Evolutionary conservation across 1,140 invertebrate genomes (phyloP).

Genomic region (Drosophila orosa): DNA sequence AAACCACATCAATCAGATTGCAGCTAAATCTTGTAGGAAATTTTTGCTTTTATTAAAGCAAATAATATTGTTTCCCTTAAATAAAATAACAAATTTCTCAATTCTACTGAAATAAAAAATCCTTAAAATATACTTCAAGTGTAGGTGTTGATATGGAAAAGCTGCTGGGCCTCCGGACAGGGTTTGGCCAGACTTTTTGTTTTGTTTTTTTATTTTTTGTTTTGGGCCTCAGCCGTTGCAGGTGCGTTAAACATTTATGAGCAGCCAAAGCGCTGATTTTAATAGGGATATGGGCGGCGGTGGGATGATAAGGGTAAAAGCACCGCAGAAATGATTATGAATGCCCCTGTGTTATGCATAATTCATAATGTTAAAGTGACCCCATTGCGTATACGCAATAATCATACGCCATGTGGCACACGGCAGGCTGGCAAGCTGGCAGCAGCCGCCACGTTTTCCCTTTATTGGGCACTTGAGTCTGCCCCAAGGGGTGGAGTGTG

Average conservation of each 20-base stretch:
- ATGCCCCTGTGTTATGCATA: constrained; percentile 65
- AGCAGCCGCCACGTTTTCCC: background rate
- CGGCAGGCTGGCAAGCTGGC: background rate
- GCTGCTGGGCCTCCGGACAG: constrained; percentile 16
- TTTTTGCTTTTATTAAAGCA: background rate
- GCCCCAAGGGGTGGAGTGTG: constrained; percentile 5
- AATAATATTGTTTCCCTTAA: background rate
- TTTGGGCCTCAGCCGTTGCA: constrained; percentile 43
- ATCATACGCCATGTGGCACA: constrained; percentile 64
- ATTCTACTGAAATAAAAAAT: background rate
- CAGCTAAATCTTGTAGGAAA: background rate
- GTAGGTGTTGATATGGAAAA: background rate
- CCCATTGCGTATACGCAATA: constrained; percentile 80
- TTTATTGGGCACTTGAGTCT: constrained; percentile 33
- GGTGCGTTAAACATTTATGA: constrained; percentile 82
- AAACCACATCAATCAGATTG: too few species aligned
- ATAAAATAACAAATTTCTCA: background rate
- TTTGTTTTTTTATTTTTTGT: constrained; percentile 12
- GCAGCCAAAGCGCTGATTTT: constrained; percentile 43
- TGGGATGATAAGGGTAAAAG: background rate
- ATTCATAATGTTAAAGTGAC: constrained; percentile 78
- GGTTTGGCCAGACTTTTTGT: background rate
- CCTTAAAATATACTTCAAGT: background rate
- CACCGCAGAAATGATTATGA: constrained; percentile 76
- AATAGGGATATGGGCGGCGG: constrained; percentile 17